Conservation (phyloP, 2,888 invertebrate species). For the Xanthia icteritia region DNA sequence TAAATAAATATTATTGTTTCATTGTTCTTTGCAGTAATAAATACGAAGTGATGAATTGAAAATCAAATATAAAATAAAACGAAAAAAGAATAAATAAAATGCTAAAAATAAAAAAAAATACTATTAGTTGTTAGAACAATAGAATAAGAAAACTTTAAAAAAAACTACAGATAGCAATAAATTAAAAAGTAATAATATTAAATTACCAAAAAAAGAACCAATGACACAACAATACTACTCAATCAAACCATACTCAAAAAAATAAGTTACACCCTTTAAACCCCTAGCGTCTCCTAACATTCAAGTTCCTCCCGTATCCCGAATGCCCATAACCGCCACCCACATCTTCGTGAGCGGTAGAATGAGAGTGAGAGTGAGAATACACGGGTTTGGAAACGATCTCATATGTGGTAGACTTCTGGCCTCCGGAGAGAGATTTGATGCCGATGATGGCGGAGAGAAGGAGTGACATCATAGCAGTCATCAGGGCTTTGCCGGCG, state of each 20-base stretch:
- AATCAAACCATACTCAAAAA: slow-evolving; percentile 15
- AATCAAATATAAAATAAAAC: neutral
- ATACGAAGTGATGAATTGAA: neutral
- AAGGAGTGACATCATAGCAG: slow-evolving; percentile 94
- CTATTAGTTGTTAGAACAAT: neutral
- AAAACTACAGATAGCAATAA: neutral
- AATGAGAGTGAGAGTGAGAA: slow-evolving; percentile 91
- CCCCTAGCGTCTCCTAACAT: slow-evolving; percentile 76
- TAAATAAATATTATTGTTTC: slow-evolving; percentile 15
- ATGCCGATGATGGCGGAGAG: slow-evolving; percentile 94
- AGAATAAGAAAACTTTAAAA: neutral
- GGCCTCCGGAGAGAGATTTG: slow-evolving; percentile 93
- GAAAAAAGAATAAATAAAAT: neutral
- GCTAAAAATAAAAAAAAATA: neutral
- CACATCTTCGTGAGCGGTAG: slow-evolving; percentile 91
- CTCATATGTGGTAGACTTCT: slow-evolving; percentile 95
- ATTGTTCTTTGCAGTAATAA: slow-evolving; percentile 1
- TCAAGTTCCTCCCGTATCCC: slow-evolving; percentile 87
- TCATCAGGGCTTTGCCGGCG: slow-evolving; percentile 96
- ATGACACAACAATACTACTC: slow-evolving; percentile 18
- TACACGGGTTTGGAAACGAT: slow-evolving; percentile 96
- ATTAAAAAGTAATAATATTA: neutral
- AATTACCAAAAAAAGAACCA: neutral
- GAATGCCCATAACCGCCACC: slow-evolving; percentile 88
- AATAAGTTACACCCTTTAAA: slow-evolving; percentile 10